Conservation (phyloP, 1,140 invertebrate genomes). For the Chionoecetes opilio region DNA sequence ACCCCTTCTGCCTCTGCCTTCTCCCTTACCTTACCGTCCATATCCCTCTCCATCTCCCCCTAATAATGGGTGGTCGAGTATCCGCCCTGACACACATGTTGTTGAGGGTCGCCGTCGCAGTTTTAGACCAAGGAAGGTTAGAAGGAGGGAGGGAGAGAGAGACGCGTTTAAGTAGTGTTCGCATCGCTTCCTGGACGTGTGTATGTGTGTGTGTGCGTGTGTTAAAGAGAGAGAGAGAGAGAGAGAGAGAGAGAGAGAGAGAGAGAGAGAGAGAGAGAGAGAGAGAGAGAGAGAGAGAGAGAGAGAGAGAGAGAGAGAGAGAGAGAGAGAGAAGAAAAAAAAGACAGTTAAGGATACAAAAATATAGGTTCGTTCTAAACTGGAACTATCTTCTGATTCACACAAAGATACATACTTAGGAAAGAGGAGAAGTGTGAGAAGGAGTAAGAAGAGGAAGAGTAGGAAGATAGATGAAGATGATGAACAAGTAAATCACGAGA, state of each 20-base stretch:
- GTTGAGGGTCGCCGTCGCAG: not conserved
- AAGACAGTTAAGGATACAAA: too few relatives aligned
- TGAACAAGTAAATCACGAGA: not conserved
- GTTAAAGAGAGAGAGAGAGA: conserved; percentile 47
- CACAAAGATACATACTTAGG: too few relatives aligned
- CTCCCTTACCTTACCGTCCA: not conserved
- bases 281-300: not conserved
- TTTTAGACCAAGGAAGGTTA: not conserved
- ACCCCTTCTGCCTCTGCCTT: conserved; percentile 49
- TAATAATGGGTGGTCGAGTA: not conserved
- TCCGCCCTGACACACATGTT: conserved; percentile 15
- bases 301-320: not conserved
- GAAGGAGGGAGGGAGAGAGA: not conserved
- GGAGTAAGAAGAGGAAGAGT: not conserved
- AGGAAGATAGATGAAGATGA: not conserved
- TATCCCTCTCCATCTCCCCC: conserved; percentile 27
- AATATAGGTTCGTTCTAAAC: too few relatives aligned
- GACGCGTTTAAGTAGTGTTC: not conserved
- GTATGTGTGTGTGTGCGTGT: not conserved
- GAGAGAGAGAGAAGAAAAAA: not conserved
- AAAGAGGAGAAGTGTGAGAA: not conserved
- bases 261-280: not conserved
- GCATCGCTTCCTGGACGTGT: not conserved
- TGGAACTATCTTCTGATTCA: too few relatives aligned
- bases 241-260: not conserved